Evolutionary conservation across 2,888 invertebrate genomes (phyloP).

Genomic region (Drosophila paranaensis): DNA sequence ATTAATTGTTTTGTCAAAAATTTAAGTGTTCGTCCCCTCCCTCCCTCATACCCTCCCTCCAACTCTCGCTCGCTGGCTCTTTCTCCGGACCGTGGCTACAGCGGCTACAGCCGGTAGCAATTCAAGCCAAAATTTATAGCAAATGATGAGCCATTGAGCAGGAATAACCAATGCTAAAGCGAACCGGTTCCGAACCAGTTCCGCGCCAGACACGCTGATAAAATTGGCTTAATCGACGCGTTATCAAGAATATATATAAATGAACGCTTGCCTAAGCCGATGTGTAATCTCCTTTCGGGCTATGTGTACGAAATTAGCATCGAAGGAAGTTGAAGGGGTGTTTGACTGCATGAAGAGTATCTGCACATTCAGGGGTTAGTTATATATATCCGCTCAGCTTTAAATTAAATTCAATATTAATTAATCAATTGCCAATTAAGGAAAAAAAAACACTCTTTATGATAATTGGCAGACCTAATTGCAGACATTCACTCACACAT

Average conservation of each 20-base stretch:
- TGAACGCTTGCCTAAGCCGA: too few relatives aligned
- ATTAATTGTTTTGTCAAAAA: conserved; percentile 77
- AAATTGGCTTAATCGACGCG: neutral
- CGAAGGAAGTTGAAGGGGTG: too few relatives aligned
- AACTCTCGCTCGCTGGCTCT: neutral
- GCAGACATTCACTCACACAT: neutral
- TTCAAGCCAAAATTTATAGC: conserved; percentile 57
- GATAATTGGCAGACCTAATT: too few relatives aligned
- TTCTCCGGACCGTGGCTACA: neutral
- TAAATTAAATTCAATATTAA: neutral
- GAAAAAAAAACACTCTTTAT: neutral
- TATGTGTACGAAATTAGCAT: neutral
- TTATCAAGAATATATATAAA: neutral
- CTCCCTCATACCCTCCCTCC: too few relatives aligned
- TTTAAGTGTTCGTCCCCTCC: conserved; percentile 41
- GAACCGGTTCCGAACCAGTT: conserved; percentile 27
- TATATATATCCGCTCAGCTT: neutral
- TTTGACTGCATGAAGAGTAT: too few relatives aligned
- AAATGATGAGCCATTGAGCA: conserved; percentile 48
- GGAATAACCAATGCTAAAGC: conserved; percentile 23
- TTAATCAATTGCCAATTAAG: neutral
- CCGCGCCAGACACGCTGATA: neutral
- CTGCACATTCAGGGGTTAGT: too few relatives aligned
- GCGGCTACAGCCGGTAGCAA: conserved; percentile 32
- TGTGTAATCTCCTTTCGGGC: neutral